Percentiles rank a stretch among this genome's conserved stretches.
These are phyloP conservation scores for Catharus ustulatus DNA, from an alignment of 2,797 vertebrate genomes.

Conservation along the genomic window DNA sequence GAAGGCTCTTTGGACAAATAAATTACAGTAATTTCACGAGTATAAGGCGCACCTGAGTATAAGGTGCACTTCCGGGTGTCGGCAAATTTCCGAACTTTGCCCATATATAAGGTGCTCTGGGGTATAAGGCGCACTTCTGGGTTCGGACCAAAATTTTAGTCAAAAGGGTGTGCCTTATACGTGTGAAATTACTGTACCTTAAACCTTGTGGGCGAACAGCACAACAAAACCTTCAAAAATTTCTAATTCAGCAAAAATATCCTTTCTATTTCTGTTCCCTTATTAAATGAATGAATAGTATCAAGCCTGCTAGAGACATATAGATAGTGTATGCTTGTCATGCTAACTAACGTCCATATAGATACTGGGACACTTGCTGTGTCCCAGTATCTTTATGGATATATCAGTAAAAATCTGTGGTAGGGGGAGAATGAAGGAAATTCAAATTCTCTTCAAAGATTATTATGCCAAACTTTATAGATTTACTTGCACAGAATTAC, in stretches of 20 bases:
- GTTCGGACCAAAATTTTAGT: too few species aligned
- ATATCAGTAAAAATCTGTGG: background rate
- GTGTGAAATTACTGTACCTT: background rate
- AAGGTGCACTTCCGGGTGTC: too few species aligned
- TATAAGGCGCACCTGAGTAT: too few species aligned
- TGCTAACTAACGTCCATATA: background rate
- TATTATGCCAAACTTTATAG: background rate
- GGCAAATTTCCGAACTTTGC: too few species aligned
- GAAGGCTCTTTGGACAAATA: background rate
- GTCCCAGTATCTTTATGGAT: too few species aligned
- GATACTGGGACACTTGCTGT: background rate
- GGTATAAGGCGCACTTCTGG: too few species aligned
- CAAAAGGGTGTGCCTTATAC: too few species aligned
- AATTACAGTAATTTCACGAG: background rate
- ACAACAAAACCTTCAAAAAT: background rate
- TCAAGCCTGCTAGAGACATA: background rate
- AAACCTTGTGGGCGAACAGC: background rate
- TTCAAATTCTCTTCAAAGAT: background rate
- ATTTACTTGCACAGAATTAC: background rate
- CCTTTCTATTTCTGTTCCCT: background rate
- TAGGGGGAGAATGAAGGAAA: accelerated
- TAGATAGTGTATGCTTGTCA: background rate
- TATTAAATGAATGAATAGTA: background rate
- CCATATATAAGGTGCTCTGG: too few species aligned
- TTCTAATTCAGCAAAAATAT: background rate